Evolutionary conservation across 35 echinoderm and acorn worm genomes (phyloP).

Genomic region (Lytechinus variegatus): DNA sequence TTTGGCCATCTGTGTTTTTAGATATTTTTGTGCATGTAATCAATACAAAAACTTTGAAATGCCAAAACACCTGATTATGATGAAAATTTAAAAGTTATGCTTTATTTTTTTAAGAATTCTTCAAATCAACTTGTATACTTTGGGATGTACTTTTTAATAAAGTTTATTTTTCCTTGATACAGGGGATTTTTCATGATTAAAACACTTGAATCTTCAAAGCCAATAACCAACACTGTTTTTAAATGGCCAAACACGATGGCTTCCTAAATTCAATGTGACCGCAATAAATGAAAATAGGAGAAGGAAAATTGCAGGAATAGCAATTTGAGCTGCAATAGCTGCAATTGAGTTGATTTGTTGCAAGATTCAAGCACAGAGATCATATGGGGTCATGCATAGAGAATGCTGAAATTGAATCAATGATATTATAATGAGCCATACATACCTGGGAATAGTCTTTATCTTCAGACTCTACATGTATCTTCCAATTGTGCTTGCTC

Average conservation of each 20-base stretch:
- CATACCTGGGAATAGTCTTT: neutral
- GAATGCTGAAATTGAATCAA: slow-evolving; percentile 13
- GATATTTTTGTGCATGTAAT: too few species aligned
- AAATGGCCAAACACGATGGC: neutral
- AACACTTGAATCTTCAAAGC: too few species aligned
- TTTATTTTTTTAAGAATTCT: too few species aligned
- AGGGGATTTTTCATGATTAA: too few species aligned
- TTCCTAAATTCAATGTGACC: neutral
- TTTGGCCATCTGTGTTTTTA: too few species aligned
- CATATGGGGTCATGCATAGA: neutral
- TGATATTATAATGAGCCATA: slow-evolving; percentile 14
- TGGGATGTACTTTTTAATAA: too few species aligned
- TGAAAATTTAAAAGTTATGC: too few species aligned
- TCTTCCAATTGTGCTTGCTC: too few species aligned
- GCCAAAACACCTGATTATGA: too few species aligned
- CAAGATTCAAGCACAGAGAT: neutral
- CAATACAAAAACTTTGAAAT: too few species aligned
- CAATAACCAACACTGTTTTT: neutral
- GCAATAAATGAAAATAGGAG: neutral
- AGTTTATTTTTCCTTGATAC: too few species aligned
- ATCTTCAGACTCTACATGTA: neutral
- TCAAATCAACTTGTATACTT: too few species aligned
- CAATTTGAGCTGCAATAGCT: slow-evolving; percentile 18
- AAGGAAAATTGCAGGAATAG: neutral
- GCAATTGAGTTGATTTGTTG: slow-evolving; percentile 6